Conservation (phyloP, 2,888 invertebrate genomes). For the Timema podura region DNA sequence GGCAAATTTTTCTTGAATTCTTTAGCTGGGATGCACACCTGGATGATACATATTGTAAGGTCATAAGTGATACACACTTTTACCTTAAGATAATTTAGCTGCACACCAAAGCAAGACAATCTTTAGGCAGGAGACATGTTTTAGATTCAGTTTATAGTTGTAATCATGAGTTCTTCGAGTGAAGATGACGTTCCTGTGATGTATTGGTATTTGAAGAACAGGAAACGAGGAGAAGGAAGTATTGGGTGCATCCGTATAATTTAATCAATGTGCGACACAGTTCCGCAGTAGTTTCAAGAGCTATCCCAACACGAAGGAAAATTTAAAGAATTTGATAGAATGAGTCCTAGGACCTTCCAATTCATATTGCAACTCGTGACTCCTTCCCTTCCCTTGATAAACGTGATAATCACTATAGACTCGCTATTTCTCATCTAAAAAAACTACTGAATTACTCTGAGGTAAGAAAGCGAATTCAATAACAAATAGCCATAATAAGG, state of each 20-base stretch:
- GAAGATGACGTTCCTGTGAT: neutral
- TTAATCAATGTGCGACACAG: neutral
- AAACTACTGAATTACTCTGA: neutral
- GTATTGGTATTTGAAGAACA: neutral
- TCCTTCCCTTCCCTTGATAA: neutral
- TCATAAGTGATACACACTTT: neutral
- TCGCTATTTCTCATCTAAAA: neutral
- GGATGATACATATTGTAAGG: neutral
- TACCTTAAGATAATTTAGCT: neutral
- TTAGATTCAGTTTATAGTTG: neutral
- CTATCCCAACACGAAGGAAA: neutral
- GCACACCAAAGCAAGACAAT: neutral
- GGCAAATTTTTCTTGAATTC: too few species aligned
- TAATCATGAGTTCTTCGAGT: neutral
- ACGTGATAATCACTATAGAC: neutral
- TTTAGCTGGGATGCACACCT: neutral
- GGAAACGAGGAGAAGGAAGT: slow-evolving; percentile 1
- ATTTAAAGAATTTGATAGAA: neutral
- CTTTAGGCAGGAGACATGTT: neutral
- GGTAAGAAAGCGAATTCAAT: neutral
- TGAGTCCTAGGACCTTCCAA: neutral
- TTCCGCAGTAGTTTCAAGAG: neutral
- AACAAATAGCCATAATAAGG: too few species aligned
- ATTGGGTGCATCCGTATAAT: neutral
- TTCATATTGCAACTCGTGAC: neutral